Evolutionary conservation across 23 tunicate species (phyloP).

Genomic region (Trididemnum nubilum): DNA sequence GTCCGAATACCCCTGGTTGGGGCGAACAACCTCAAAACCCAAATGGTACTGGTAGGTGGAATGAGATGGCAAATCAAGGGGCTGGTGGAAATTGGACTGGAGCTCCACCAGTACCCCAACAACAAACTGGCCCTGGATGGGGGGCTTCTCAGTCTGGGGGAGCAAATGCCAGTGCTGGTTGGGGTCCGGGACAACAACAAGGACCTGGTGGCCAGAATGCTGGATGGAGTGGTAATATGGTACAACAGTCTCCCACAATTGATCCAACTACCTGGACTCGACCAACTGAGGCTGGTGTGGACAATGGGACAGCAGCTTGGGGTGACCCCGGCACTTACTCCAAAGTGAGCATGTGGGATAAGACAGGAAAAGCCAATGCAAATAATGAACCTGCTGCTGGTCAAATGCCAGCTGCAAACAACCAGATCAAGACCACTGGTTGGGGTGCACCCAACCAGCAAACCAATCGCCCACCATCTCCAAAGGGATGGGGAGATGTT

Average conservation of each 20-base stretch:
- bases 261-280: conserved; percentile 37
- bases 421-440: conserved; percentile 46
- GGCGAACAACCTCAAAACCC: conserved; percentile 38
- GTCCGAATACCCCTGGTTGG: conserved; percentile 49
- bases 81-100: conserved; percentile 47
- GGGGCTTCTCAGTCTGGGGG: conserved; percentile 47
- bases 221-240: conserved; percentile 51
- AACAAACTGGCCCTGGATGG: conserved; percentile 16
- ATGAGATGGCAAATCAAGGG: conserved; percentile 48
- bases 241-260: conserved; percentile 46
- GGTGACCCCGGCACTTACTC: conserved; percentile 80
- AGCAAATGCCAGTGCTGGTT: conserved; percentile 28
- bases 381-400: conserved; percentile 29
- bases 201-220: conserved; percentile 31
- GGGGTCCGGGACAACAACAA: conserved; percentile 40
- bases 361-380: conserved; percentile 22
- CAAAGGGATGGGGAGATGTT: conserved; percentile 72
- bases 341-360: conserved; percentile 89
- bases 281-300: conserved; percentile 46
- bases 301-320: conserved; percentile 93
- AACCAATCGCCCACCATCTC: conserved; percentile 55
- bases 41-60: conserved; percentile 68
- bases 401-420: conserved; percentile 23
- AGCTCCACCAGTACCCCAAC: conserved; percentile 52
- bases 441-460: conserved; percentile 72